These are phyloP conservation scores for Axinella damicornis DNA, from an alignment of 37 sponge, comb jelly and placozoan species.

Conservation along the genomic window DNA sequence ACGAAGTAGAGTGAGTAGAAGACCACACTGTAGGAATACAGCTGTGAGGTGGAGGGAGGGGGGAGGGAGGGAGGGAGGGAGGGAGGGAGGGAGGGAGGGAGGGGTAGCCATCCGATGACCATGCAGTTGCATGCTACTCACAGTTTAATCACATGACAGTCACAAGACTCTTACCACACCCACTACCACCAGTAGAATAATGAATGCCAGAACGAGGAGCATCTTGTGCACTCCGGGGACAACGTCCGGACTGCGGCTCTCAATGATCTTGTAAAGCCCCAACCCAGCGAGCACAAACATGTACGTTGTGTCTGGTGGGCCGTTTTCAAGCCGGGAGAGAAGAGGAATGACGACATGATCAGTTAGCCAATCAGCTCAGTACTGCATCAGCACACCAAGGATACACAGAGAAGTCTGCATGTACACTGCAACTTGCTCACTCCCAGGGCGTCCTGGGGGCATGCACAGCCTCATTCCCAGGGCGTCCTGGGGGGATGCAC, in stretches of 20 bases:
- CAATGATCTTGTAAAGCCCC: constrained; percentile 68
- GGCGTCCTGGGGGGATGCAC: too few species aligned
- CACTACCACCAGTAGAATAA: constrained; percentile 56
- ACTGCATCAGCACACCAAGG: too few species aligned
- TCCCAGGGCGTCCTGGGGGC: too few species aligned
- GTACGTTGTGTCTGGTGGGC: constrained; percentile 77
- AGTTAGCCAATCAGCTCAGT: background rate
- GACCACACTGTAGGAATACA: constrained; percentile 8
- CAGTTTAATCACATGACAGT: too few species aligned
- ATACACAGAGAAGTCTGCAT: too few species aligned
- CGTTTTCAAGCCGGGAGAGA: background rate
- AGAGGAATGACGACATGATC: too few species aligned
- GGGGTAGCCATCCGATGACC: constrained; percentile 5
- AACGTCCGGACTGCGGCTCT: constrained; percentile 86
- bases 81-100: background rate
- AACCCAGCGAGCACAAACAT: constrained; percentile 86
- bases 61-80: background rate
- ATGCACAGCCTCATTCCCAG: too few species aligned
- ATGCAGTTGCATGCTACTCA: constrained; percentile 13
- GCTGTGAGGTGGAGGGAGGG: background rate
- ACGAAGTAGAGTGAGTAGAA: constrained; percentile 56
- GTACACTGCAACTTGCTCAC: too few species aligned
- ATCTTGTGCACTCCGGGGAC: constrained; percentile 63
- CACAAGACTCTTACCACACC: constrained; percentile 55
- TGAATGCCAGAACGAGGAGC: constrained; percentile 61